Percentiles rank a stretch among this genome's conserved stretches.
Conservation (phyloP, 2,797 vertebrate species). For the Myioborus miniatus region DNA sequence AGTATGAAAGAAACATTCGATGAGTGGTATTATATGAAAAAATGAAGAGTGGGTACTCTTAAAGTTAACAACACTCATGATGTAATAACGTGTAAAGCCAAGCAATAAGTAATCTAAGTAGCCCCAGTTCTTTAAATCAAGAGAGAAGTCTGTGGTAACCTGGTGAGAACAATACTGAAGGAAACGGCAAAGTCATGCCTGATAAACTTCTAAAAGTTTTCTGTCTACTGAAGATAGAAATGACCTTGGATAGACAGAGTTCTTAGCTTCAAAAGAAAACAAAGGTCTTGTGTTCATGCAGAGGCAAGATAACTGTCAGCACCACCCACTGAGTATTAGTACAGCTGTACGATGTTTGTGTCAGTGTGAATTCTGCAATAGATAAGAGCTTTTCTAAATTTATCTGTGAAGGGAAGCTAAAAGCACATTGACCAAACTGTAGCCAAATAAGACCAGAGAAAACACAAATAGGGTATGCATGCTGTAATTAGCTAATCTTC, state of each 20-base stretch:
- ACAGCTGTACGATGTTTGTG: conserved; percentile 7
- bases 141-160: background rate
- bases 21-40: background rate
- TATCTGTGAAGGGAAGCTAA: background rate
- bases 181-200: background rate
- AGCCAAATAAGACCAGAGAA: background rate
- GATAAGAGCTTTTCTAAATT: background rate
- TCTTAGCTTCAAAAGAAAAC: background rate
- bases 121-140: background rate
- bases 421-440: background rate
- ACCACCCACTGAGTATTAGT: conserved; percentile 9
- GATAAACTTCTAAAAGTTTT: background rate
- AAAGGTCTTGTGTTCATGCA: background rate
- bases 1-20: background rate
- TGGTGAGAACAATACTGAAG: background rate
- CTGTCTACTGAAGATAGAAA: background rate
- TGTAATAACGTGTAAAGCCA: background rate
- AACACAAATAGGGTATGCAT: background rate
- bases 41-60: background rate
- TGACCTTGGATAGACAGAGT: background rate
- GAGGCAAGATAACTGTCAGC: background rate
- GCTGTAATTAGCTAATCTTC: background rate
- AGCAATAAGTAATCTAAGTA: background rate
- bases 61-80: background rate
- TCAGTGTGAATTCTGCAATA: background rate